phyloP scores from a whole-genome alignment of 2,113 vertebrate genomes.

The Mirza zaza region DNA sequence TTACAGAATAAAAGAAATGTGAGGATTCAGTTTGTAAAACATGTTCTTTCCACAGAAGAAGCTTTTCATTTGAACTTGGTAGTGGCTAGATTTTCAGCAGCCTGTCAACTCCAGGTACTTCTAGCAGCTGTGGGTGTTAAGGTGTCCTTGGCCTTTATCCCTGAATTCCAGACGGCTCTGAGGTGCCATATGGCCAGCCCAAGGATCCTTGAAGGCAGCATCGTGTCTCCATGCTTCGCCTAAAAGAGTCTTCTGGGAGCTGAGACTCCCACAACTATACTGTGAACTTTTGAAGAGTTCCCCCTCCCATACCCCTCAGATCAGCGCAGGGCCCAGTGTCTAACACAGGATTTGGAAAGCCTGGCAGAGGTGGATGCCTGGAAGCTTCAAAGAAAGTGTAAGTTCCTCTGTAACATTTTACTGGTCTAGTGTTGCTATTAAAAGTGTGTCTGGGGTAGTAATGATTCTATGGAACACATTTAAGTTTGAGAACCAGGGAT shows the following conservation, averaged over 20 bases:
- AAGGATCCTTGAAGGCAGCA: background rate
- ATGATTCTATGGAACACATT: background rate
- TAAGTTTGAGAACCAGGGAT: background rate
- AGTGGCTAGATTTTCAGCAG: background rate
- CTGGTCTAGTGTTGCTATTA: background rate
- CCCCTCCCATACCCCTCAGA: background rate
- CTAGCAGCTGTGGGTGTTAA: background rate
- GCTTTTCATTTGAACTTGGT: background rate
- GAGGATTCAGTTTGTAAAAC: background rate
- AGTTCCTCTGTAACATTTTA: background rate
- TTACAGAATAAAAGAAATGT: background rate
- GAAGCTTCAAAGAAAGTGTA: background rate
- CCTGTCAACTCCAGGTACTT: background rate
- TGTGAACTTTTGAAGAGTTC: background rate
- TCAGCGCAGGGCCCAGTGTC: background rate
- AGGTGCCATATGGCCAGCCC: background rate
- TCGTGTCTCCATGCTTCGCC: background rate
- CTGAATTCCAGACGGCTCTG: background rate
- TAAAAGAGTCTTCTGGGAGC: background rate
- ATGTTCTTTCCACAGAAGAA: conserved; percentile 16
- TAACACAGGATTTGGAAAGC: background rate
- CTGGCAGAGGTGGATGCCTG: background rate
- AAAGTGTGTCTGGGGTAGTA: background rate
- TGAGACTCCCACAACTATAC: background rate
- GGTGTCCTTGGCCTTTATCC: background rate